Evolutionary conservation across 2,888 invertebrate genomes (phyloP).

Genomic region (Pilophorus perplexus): DNA sequence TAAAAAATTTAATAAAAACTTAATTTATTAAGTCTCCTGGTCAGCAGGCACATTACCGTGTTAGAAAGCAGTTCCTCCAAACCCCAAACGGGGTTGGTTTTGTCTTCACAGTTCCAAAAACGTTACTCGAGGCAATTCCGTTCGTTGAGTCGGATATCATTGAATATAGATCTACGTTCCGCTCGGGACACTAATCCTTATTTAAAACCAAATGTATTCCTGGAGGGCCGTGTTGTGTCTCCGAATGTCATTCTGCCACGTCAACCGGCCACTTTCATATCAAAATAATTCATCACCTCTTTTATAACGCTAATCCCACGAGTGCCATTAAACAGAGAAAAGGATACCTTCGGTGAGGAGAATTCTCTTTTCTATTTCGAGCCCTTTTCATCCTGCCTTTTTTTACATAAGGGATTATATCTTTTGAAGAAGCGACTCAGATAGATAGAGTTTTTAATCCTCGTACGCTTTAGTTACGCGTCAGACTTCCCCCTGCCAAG

Average conservation of each 20-base stretch:
- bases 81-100: too few relatives aligned
- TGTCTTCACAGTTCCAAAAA: too few relatives aligned
- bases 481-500: constrained; percentile 13
- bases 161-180: neutral
- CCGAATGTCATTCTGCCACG: constrained; percentile 27
- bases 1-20: too few relatives aligned
- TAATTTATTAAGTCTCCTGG: too few relatives aligned
- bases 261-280: constrained; percentile 30
- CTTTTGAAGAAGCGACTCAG: constrained; percentile 24
- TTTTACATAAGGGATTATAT: constrained; percentile 27
- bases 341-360: too few relatives aligned
- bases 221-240: constrained; percentile 30
- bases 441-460: constrained; percentile 38
- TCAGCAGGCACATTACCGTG: too few relatives aligned
- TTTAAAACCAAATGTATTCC: constrained; percentile 36
- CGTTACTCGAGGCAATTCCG: too few relatives aligned
- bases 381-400: neutral
- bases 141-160: constrained; percentile 20
- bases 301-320: constrained; percentile 20
- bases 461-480: constrained; percentile 23
- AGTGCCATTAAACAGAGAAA: too few relatives aligned
- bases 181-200: constrained; percentile 16
- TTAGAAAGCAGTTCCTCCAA: too few relatives aligned
- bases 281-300: constrained; percentile 37
- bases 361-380: too few relatives aligned